Base-by-base conservation (phyloP, 2,888 invertebrate species). In the Electrophaes corylata region DNA sequence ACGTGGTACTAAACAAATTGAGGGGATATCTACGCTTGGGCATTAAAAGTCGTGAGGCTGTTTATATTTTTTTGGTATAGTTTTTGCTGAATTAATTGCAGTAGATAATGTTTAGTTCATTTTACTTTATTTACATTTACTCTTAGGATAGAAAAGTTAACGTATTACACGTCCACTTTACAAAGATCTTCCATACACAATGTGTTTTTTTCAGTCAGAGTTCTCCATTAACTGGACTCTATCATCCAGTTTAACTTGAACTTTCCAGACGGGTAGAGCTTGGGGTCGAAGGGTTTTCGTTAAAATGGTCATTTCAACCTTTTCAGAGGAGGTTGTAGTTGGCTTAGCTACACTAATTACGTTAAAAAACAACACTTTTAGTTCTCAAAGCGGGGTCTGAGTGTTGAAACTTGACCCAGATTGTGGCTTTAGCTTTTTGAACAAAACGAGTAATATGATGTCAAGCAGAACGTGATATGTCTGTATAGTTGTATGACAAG, bases 331-430 rank as follows among this genome's bases (percentile, higher is more conserved):
- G 71, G 64, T 57, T 71, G 68, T 78, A 79, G 81, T 79, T 78
- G 72, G 75, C 76, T 78, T 76, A 75, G 79, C 74, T 70, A 79
- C 84, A 82, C 82, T 88, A 88, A 88, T 88, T 88, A 87, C 75
- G 79, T 86, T 82, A 82, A 85, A 85, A 85, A 84, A 82, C 83
- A 84, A 81, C 82, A 81, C 78, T 83, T 76, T 81, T 73, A 71
- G 69, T 71, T 71, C 71, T 76, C 71, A 78, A 79, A 76, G 71
- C 68, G 64, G 67, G 68, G 62, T 71, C 68, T 60, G 65, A 69
- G 72, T 69, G 64, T 66, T 71, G 66, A 71, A 62, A 73, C 77
- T 78, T 78, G 81, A 76, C 80, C 78, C 64, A 76, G 57, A 72
- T 80, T 70, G 64, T 50, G 58, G 55, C 33, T 54, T 54, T 46